These are phyloP conservation scores for Engraulis encrasicolus DNA, from an alignment of 2,113 vertebrate species.

Conservation along the genomic window DNA sequence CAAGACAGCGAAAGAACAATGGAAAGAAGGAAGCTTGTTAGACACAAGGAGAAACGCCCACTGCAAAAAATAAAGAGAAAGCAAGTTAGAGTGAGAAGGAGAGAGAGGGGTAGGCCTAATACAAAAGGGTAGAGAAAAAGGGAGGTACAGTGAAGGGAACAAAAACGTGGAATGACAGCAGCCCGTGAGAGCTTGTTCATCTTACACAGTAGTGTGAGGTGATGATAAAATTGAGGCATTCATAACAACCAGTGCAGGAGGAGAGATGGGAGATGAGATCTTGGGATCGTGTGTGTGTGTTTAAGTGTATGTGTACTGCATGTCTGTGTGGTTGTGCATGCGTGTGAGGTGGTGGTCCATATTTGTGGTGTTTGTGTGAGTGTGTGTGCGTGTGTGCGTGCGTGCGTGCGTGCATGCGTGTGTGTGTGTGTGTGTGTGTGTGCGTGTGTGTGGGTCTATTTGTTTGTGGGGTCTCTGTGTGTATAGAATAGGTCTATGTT, in stretches of 20 bases:
- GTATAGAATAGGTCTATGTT: too few species aligned
- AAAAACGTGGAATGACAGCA: too few species aligned
- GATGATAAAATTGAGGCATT: slow-evolving; percentile 18
- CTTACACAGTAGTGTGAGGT: neutral
- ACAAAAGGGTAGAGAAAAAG: neutral
- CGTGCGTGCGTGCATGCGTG: neutral
- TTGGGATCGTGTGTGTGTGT: neutral
- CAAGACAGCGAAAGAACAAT: neutral
- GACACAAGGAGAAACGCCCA: neutral
- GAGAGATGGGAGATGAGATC: slow-evolving; percentile 5
- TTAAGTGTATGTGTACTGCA: neutral
- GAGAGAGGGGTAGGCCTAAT: neutral
- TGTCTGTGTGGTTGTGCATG: too few species aligned
- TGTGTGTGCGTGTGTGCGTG: neutral
- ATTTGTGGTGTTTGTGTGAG: too few species aligned
- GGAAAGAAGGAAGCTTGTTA: neutral
- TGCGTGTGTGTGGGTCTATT: neutral
- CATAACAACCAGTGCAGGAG: neutral
- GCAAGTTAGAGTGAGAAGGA: neutral
- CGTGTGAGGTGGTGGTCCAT: too few species aligned
- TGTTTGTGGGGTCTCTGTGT: too few species aligned
- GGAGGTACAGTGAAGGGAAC: neutral
- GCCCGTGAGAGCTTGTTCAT: neutral
- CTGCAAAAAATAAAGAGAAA: neutral
- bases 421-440: too few species aligned